Percentiles rank a stretch among this genome's conserved stretches.
Conservation (phyloP, 2,888 invertebrate genomes). For the Apamea monoglypha region DNA sequence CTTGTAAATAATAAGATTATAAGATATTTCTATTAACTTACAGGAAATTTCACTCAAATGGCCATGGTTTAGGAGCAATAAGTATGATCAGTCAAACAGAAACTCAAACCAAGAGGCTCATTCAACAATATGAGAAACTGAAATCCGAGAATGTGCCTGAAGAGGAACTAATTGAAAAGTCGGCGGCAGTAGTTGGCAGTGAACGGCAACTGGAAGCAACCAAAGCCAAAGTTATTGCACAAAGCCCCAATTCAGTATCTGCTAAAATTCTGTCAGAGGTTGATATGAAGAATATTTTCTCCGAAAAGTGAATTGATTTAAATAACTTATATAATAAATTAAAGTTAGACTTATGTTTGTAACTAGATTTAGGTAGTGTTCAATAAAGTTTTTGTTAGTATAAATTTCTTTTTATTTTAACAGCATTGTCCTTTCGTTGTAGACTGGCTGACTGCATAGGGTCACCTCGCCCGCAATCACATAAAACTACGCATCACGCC, state of each 20-base stretch:
- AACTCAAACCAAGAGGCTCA: slow-evolving; percentile 91
- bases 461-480: background rate
- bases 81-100: slow-evolving; percentile 89
- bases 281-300: slow-evolving; percentile 81
- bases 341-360: slow-evolving; percentile 9
- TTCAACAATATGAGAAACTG: slow-evolving; percentile 91
- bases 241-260: slow-evolving; percentile 78
- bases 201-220: slow-evolving; percentile 74
- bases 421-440: background rate
- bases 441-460: background rate
- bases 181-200: slow-evolving; percentile 73
- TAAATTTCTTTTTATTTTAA: background rate
- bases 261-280: slow-evolving; percentile 79
- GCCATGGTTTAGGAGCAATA: slow-evolving; percentile 89
- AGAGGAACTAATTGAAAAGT: slow-evolving; percentile 87
- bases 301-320: slow-evolving; percentile 65
- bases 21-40: slow-evolving; percentile 61
- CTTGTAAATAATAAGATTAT: background rate
- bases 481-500: background rate
- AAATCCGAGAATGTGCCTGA: slow-evolving; percentile 88
- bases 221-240: slow-evolving; percentile 67
- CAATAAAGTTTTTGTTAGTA: slow-evolving; percentile 40
- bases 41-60: slow-evolving; percentile 92
- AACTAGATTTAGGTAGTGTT: slow-evolving; percentile 40
- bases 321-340: background rate